Conservation (phyloP, 1,140 invertebrate species). For the Drosophila sechellia region DNA sequence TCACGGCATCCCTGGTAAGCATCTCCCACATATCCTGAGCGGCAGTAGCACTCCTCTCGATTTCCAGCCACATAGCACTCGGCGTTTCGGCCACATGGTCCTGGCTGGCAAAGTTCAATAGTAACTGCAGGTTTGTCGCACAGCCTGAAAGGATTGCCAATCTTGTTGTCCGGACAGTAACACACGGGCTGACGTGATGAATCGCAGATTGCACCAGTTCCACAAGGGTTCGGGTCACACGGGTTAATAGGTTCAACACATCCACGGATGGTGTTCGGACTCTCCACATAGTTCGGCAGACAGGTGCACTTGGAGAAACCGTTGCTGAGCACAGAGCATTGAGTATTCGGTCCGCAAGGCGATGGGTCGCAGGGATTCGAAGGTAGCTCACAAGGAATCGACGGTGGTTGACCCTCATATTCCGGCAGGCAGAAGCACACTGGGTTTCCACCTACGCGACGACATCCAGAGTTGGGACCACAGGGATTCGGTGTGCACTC, state of each 20-base stretch:
- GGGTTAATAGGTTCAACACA: slow-evolving; percentile 91
- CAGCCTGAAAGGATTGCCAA: slow-evolving; percentile 91
- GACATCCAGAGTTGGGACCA: slow-evolving; percentile 92
- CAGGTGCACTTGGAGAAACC: slow-evolving; percentile 95
- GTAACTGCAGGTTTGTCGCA: slow-evolving; percentile 87
- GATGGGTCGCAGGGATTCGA: slow-evolving; percentile 92
- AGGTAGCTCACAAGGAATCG: slow-evolving; percentile 85
- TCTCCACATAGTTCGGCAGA: slow-evolving; percentile 92
- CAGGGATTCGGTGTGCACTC: slow-evolving; percentile 93
- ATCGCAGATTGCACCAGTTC: slow-evolving; percentile 91
- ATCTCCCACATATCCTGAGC: slow-evolving; percentile 90
- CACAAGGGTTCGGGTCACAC: slow-evolving; percentile 93
- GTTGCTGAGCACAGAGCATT: slow-evolving; percentile 91
- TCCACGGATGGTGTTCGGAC: slow-evolving; percentile 93
- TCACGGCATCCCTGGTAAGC: slow-evolving; percentile 90
- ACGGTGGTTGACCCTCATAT: slow-evolving; percentile 93
- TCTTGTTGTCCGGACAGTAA: slow-evolving; percentile 90
- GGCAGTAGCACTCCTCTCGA: slow-evolving; percentile 91
- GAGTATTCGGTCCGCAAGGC: slow-evolving; percentile 94
- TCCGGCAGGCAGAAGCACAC: slow-evolving; percentile 94
- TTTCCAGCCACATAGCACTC: slow-evolving; percentile 91
- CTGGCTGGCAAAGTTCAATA: slow-evolving; percentile 89
- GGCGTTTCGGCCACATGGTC: slow-evolving; percentile 91
- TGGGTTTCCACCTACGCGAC: slow-evolving; percentile 89
- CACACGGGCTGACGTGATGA: slow-evolving; percentile 90